Evolutionary conservation across 2,888 invertebrate genomes (phyloP).

Genomic region (Clepsis dumicolana): DNA sequence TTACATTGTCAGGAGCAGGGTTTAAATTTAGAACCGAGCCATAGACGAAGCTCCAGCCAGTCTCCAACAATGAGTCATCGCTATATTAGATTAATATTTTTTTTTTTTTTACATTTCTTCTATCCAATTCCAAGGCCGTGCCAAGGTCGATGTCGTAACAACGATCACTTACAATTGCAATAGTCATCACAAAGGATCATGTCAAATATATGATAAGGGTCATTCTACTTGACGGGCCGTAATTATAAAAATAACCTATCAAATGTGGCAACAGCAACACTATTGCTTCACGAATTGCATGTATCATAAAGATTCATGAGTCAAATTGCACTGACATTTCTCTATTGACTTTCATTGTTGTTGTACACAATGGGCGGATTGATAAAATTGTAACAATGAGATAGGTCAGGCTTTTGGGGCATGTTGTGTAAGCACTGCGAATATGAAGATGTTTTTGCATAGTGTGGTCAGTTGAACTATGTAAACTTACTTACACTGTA

Average conservation of each 20-base stretch:
- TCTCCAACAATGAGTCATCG: too few relatives aligned
- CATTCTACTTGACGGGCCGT: conserved; percentile 26
- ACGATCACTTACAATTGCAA: conserved; percentile 25
- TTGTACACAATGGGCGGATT: conserved; percentile 33
- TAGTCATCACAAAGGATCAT: conserved; percentile 24
- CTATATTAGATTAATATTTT: conserved; percentile 1
- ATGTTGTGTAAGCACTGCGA: conserved; percentile 32
- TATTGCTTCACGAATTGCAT: conserved; percentile 38
- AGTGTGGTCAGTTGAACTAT: neutral
- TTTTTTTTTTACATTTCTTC: conserved; percentile 9
- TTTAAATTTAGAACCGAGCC: too few relatives aligned
- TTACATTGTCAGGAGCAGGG: too few relatives aligned
- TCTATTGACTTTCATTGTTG: conserved; percentile 39
- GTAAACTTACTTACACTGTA: too few relatives aligned
- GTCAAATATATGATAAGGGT: conserved; percentile 31
- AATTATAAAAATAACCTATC: conserved; percentile 26
- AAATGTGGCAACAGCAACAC: conserved; percentile 25
- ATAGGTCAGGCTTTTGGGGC: conserved; percentile 19
- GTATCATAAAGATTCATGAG: conserved; percentile 9
- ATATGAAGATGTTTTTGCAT: conserved; percentile 10
- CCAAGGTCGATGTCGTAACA: conserved; percentile 25
- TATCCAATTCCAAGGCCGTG: conserved; percentile 15
- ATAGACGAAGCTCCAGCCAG: too few relatives aligned
- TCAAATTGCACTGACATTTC: conserved; percentile 43
- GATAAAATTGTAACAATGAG: conserved; percentile 40